These are phyloP conservation scores for Sebastes flavidus DNA, from an alignment of 2,797 vertebrate species.

Conservation along the genomic window DNA sequence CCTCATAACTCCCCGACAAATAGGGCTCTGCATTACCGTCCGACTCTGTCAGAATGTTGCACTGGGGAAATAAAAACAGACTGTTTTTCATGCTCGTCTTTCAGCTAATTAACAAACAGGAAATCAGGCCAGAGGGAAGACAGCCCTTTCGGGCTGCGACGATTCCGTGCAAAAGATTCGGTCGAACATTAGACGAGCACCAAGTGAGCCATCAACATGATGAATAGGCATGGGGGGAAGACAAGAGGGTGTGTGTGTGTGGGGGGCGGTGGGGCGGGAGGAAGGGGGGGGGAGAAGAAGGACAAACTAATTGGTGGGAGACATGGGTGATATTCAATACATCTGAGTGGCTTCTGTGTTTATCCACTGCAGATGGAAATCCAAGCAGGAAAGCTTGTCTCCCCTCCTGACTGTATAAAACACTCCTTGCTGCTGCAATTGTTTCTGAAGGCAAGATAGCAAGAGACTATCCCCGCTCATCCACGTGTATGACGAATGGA, in stretches of 20 bases:
- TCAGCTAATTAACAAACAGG: slow-evolving; percentile 79
- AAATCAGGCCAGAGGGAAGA: slow-evolving; percentile 63
- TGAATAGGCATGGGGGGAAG: slow-evolving; percentile 59
- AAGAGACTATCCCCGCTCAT: background rate
- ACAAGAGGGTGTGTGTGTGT: background rate
- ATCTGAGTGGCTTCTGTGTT: slow-evolving; percentile 39
- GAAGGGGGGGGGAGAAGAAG: background rate
- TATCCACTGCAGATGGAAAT: slow-evolving; percentile 24
- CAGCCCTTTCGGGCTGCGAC: slow-evolving; percentile 37
- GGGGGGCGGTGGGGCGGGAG: accelerated
- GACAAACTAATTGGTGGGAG: slow-evolving; percentile 65
- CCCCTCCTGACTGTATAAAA: background rate
- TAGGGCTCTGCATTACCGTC: slow-evolving; percentile 43
- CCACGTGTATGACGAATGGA: slow-evolving; percentile 4
- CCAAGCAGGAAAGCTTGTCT: background rate
- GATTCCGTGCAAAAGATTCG: slow-evolving; percentile 35
- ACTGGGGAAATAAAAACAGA: slow-evolving; percentile 75
- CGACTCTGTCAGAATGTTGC: slow-evolving; percentile 62
- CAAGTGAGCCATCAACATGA: slow-evolving; percentile 81
- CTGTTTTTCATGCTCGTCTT: slow-evolving; percentile 69
- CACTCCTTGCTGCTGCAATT: background rate
- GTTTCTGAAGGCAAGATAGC: background rate
- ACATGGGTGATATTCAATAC: slow-evolving; percentile 54
- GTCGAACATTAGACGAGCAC: slow-evolving; percentile 66
- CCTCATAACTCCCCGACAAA: slow-evolving; percentile 72